Base-by-base conservation (phyloP, 2,797 vertebrate genomes). In the Platalea minor region DNA sequence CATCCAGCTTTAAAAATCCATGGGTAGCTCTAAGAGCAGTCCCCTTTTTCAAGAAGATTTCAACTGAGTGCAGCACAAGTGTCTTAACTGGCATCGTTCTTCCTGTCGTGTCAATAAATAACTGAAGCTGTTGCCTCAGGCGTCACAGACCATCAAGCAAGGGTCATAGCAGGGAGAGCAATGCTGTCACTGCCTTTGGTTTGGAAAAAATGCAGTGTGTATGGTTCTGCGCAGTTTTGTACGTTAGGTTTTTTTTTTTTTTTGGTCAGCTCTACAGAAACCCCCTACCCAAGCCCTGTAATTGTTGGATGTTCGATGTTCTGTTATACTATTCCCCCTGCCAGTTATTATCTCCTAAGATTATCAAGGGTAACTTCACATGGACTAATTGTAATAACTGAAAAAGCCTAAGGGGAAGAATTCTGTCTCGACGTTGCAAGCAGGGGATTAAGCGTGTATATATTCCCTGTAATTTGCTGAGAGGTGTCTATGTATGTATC, bases 371-470 rank as follows among this genome's bases (percentile, higher is more conserved):
- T 79, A 97, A 80, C 93, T 94, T 97, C 94, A 88, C 92, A 70
- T 86, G 85, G 92, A 70, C 95, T 88, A 91, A 94, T 93, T 95
- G 93, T 75, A 86, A 96, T 95, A 91, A 92, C 95, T 90, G 93
- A 67, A 24, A 45, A 65, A 56, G 94, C 96, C 94, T 19, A 56
- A 68, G 96, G 97, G 97, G 65, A 96, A 88, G 95, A 97, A 91
- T 90, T 91, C 67, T 80, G 92, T 94, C 95, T 96, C 73, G 8
- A 14, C 25, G 17, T 61, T 90, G 88, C 85, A 21, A 29, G 89
- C 28, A 93, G 89, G 85, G 85, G 96, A 97, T 97, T 97, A 97
- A 64, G 81, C 35, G 73, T 96, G 88, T 92, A 8, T 91, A 61
- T 88, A 57, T 88, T 59, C 93, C 45, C 0, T 85, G 89, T 95